A percentile compares a stretch with the other conserved stretches of the same genome.
Conservation (phyloP, 2,113 vertebrate species). For the Cichladusa arquata region DNA sequence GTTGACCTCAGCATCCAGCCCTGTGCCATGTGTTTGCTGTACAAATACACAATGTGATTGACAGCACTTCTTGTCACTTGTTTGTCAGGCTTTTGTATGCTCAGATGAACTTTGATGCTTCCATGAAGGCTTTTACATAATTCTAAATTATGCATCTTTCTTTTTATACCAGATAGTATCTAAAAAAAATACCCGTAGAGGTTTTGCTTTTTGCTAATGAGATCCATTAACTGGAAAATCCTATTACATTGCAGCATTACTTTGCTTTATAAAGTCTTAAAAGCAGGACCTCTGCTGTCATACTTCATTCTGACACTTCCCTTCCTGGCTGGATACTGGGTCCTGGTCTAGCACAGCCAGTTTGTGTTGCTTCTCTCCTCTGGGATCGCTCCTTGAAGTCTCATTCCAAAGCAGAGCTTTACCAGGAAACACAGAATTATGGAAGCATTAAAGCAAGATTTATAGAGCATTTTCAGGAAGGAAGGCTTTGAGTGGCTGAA, state of each 20-base stretch:
- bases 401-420: background rate
- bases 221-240: constrained; percentile 12
- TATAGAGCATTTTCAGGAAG: background rate
- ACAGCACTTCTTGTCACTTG: background rate
- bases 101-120: background rate
- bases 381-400: background rate
- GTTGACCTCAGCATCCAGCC: background rate
- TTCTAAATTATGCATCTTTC: background rate
- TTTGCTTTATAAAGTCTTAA: background rate
- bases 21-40: background rate
- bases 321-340: background rate
- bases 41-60: background rate
- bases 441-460: background rate
- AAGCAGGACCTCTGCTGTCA: background rate
- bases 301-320: background rate
- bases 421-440: background rate
- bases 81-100: background rate
- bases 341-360: background rate
- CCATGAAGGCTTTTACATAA: background rate
- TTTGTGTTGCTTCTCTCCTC: background rate
- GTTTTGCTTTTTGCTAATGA: constrained; percentile 12
- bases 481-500: background rate
- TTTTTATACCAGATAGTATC: background rate
- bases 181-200: background rate
- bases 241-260: background rate